Percentiles rank a stretch among this genome's conserved stretches.
Conservation (phyloP, 2,113 vertebrate species). For the Cynopterus brachyotis region DNA sequence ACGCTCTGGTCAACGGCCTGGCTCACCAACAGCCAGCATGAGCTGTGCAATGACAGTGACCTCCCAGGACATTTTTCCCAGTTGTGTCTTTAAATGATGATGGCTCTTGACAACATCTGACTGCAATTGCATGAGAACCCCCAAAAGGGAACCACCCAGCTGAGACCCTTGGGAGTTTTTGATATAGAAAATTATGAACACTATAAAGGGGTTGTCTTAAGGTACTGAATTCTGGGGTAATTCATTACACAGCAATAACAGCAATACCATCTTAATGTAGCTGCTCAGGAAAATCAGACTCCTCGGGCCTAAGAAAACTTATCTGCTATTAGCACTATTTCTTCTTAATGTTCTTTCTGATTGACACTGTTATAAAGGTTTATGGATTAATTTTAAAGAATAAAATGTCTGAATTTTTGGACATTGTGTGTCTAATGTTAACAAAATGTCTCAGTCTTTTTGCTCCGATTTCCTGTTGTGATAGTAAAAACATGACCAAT, state of each 20-base stretch:
- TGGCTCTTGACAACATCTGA: neutral
- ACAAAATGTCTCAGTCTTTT: neutral
- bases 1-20: neutral
- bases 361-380: neutral
- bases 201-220: neutral
- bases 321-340: neutral
- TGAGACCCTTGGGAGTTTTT: neutral
- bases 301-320: neutral
- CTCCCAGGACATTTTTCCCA: neutral
- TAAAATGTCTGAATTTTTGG: constrained; percentile 29
- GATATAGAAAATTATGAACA: neutral
- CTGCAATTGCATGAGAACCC: neutral
- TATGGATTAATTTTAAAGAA: constrained; percentile 15
- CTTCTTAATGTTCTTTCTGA: neutral
- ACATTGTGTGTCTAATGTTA: neutral
- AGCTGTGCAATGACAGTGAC: neutral
- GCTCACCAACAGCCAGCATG: neutral
- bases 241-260: neutral
- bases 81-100: neutral
- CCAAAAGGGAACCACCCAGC: neutral
- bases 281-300: neutral
- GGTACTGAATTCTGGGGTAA: neutral
- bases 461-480: neutral
- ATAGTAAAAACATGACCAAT: neutral
- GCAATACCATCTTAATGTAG: neutral